Percentiles rank a stretch among this genome's conserved stretches.
Conservation (phyloP, 2,888 invertebrate species). For the Protophormia terraenovae region DNA sequence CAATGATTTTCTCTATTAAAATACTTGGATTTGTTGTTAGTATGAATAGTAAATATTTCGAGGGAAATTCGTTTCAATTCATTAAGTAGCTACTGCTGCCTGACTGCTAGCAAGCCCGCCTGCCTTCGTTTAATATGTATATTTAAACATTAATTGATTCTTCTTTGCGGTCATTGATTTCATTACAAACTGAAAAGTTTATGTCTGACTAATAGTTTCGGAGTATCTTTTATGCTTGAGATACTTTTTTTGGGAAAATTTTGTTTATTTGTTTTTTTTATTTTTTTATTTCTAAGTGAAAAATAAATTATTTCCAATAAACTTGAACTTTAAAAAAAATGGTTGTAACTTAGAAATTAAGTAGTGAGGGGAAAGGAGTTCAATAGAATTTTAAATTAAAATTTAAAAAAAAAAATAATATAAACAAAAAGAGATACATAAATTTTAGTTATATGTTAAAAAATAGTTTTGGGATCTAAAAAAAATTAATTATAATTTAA, state of each 20-base stretch:
- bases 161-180: conserved; percentile 52
- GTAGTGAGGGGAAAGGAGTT: neutral
- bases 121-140: neutral
- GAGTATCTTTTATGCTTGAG: conserved; percentile 8
- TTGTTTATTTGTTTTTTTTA: neutral
- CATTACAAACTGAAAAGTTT: neutral
- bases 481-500: too few species aligned
- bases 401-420: neutral
- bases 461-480: too few species aligned
- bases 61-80: conserved; percentile 43
- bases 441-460: too few species aligned
- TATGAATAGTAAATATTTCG: conserved; percentile 14
- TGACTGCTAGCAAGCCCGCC: neutral
- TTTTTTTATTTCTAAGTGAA: neutral
- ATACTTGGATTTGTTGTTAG: neutral
- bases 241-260: conserved; percentile 3
- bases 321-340: conserved; percentile 41
- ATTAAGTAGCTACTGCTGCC: conserved; percentile 35
- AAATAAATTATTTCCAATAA: conserved; percentile 11
- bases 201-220: neutral
- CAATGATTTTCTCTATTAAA: conserved; percentile 21
- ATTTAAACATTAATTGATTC: conserved; percentile 47
- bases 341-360: neutral
- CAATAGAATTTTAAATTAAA: neutral
- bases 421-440: neutral